Base-by-base conservation (phyloP, 2,888 invertebrate species). In the Cepaea hortensis region DNA sequence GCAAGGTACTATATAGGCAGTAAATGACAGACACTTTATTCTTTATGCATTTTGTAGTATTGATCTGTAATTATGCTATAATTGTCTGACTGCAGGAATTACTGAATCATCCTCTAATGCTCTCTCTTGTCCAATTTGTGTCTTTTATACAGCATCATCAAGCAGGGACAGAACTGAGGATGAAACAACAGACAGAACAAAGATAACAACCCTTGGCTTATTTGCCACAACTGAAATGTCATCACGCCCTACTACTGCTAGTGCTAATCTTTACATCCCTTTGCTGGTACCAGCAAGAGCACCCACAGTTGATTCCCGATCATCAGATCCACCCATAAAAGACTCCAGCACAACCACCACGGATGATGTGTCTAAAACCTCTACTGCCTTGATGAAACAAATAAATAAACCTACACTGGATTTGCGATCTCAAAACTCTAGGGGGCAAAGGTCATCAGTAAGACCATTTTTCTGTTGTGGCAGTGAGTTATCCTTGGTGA, bases 381-480 rank as follows among this genome's bases (percentile, higher is more conserved):
- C 83, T 48, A 73, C 23, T 4, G 35, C 15, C 3, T 13, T 82
- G 55, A 79, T 46, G 15, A 79, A 77, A 68, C 77, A 85, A 35
- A 62, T 48, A n/a, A 62, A 15, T 15, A 84, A 62, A 68, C 55
- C 68, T 13, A 15, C 68, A 48, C 65, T 85, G 13, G 55, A 85
- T 15, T n/a, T 79, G 46, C 77, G 55, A 6, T 18, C 75, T 4
- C 83, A 83, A 18, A 62, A 48, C 68, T 20, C 76, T 48, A 87
- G 73, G 73, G 89, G 91, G 73, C 91, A 91, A 81, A 88, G 92
- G 9, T 92, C 92, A 48, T 90, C 92, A 20, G 92, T 93, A 5
- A 86, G 92, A 70, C 93, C 93, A 23, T 92, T 93, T 86, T 91
- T 93, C 89, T 93, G 93, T 83, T 93, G 93, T 91, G 93, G 92